Conservation (phyloP, 2,888 invertebrate species). For the Junonia oenone region DNA sequence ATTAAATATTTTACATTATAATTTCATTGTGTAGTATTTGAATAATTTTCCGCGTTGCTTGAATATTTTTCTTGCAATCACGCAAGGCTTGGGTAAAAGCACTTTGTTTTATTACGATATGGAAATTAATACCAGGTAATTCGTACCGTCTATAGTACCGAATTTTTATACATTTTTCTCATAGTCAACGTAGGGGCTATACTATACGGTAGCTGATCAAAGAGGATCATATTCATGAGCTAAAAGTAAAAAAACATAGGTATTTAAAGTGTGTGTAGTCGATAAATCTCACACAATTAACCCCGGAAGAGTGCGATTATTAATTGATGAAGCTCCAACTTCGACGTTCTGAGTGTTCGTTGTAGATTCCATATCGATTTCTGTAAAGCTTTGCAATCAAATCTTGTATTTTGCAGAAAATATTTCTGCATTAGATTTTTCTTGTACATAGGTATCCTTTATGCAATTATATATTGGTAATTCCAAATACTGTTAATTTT, state of each 20-base stretch:
- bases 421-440: too few species aligned
- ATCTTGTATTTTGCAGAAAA: background rate
- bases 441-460: too few species aligned
- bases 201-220: background rate
- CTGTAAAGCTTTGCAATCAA: background rate
- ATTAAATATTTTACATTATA: background rate
- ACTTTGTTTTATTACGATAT: background rate
- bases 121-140: background rate
- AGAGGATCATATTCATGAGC: background rate
- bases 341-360: slow-evolving; percentile 11
- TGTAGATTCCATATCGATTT: slow-evolving; percentile 4
- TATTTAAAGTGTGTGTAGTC: slow-evolving; percentile 6
- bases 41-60: background rate
- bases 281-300: slow-evolving; percentile 17
- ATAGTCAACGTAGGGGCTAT: too few species aligned
- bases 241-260: slow-evolving; percentile 10
- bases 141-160: background rate
- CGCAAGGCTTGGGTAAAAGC: background rate
- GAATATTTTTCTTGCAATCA: background rate
- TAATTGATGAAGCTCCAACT: slow-evolving; percentile 19
- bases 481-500: too few species aligned
- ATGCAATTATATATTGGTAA: too few species aligned
- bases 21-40: background rate
- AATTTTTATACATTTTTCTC: background rate
- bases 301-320: slow-evolving; percentile 20